These are phyloP conservation scores for Girardinus metallicus DNA, from an alignment of 2,797 vertebrate genomes.

Conservation along the genomic window DNA sequence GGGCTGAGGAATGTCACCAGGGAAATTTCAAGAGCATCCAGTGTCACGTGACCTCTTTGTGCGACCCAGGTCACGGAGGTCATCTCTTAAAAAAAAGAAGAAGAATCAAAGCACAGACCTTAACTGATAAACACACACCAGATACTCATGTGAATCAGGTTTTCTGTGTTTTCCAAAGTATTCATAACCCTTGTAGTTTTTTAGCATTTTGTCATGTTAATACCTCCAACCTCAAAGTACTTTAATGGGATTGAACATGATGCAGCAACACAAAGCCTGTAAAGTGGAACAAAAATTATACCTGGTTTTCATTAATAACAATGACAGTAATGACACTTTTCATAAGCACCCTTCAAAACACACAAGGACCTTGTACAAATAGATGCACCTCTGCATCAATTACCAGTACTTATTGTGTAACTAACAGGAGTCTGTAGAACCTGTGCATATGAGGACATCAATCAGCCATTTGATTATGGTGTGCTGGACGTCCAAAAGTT, in stretches of 20 bases:
- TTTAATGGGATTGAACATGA: not conserved
- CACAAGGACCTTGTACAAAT: not conserved
- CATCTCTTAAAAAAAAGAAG: not conserved
- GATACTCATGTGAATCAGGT: not conserved
- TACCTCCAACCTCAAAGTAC: not conserved
- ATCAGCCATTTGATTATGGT: not conserved
- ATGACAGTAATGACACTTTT: no score
- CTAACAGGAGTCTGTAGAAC: not conserved
- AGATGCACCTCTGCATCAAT: not conserved
- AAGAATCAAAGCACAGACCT: not conserved
- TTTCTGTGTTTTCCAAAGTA: not conserved
- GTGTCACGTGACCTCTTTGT: not conserved
- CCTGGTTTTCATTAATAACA: not conserved
- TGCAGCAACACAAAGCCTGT: not conserved
- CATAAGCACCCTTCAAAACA: not conserved
- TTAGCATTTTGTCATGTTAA: not conserved
- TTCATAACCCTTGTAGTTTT: not conserved
- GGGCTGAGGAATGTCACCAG: not conserved
- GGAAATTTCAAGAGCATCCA: not conserved
- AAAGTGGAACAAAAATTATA: not conserved
- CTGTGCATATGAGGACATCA: not conserved
- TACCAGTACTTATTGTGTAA: not conserved
- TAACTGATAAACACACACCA: not conserved
- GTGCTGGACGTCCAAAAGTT: not conserved
- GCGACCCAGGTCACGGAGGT: not conserved